A percentile compares a stretch with the other conserved stretches of the same genome.
These are phyloP conservation scores for Nephrotoma appendiculata DNA, from an alignment of 2,888 invertebrate species.

Conservation along the genomic window DNA sequence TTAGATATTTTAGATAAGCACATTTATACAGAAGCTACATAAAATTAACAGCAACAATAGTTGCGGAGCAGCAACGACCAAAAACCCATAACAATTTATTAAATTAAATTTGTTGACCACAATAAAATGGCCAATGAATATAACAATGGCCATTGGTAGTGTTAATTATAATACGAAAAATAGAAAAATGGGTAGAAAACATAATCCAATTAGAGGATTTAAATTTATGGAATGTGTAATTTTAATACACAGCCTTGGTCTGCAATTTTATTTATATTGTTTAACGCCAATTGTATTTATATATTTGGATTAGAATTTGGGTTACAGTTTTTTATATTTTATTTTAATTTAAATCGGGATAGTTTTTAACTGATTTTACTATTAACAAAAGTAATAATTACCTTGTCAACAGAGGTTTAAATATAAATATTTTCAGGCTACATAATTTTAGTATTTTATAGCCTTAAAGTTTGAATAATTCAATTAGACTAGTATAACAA, in stretches of 20 bases:
- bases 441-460: no score
- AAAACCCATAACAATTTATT: background rate
- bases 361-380: background rate
- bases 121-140: background rate
- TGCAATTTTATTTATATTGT: background rate
- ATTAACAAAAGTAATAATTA: no score
- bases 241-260: background rate
- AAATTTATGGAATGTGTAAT: background rate
- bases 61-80: background rate
- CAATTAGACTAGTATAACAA: no score
- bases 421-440: no score
- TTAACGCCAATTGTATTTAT: background rate
- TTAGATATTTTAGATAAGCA: background rate
- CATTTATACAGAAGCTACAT: background rate
- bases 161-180: background rate
- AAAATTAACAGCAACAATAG: background rate
- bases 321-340: background rate
- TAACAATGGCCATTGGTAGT: background rate
- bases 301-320: background rate
- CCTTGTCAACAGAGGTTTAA: no score
- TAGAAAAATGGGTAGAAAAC: background rate
- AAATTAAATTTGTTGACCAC: background rate
- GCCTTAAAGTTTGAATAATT: no score
- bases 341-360: background rate
- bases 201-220: background rate